Conservation (phyloP, 2,113 vertebrate species). For the Pipra filicauda region DNA sequence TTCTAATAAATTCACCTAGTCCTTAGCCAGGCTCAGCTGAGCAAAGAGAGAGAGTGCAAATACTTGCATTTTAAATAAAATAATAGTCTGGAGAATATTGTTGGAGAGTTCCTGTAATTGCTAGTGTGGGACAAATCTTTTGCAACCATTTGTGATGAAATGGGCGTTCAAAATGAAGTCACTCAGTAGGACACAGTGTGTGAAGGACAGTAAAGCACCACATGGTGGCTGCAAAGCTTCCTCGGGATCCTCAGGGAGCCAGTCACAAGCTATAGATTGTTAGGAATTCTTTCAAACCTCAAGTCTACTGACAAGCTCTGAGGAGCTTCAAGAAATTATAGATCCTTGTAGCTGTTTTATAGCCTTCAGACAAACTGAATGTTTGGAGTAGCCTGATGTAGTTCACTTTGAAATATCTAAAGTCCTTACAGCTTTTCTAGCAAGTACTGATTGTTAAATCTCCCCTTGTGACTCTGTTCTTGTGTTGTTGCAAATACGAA, state of each 20-base stretch:
- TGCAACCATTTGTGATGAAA: background rate
- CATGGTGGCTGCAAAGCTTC: background rate
- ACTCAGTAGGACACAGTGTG: background rate
- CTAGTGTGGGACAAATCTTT: background rate
- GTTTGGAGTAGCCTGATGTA: background rate
- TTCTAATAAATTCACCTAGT: background rate
- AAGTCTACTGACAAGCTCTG: background rate
- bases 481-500: background rate
- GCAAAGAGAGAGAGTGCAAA: background rate
- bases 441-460: background rate
- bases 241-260: background rate
- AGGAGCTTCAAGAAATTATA: background rate
- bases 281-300: background rate
- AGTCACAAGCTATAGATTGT: background rate
- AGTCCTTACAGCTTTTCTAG: background rate
- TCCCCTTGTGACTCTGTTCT: background rate
- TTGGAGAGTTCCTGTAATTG: background rate
- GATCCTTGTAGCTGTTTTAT: background rate
- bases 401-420: background rate
- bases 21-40: background rate
- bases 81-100: background rate
- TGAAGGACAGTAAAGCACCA: background rate
- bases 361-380: background rate
- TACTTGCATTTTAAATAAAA: background rate
- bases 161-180: background rate